phyloP scores from a whole-genome alignment of 2,888 invertebrate species.

The Tyria jacobaeae region DNA sequence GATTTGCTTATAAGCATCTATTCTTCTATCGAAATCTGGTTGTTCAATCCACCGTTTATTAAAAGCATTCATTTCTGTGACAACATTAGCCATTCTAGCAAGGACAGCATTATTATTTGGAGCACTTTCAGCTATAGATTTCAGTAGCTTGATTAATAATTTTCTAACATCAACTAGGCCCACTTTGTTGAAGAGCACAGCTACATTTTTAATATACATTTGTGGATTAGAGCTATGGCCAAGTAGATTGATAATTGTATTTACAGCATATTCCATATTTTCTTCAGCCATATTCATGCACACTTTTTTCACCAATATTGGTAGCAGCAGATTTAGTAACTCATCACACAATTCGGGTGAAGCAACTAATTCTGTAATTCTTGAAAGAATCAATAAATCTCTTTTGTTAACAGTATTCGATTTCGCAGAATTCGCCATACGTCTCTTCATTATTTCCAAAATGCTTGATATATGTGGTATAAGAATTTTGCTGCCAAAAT shows the following conservation, averaged over 20 bases:
- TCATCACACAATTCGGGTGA: constrained; percentile 89
- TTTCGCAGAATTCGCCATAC: constrained; percentile 86
- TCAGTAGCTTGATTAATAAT: constrained; percentile 88
- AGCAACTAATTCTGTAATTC: constrained; percentile 91
- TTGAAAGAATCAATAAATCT: constrained; percentile 91
- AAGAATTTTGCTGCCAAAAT: constrained; percentile 91
- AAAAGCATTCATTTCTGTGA: constrained; percentile 93
- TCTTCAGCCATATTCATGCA: constrained; percentile 88
- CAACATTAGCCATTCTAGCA: constrained; percentile 83
- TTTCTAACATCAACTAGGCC: constrained; percentile 89
- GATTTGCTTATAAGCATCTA: constrained; percentile 92
- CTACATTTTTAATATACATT: constrained; percentile 89
- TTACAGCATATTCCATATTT: constrained; percentile 89
- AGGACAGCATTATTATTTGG: constrained; percentile 72
- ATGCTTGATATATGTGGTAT: constrained; percentile 91
- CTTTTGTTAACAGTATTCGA: constrained; percentile 88
- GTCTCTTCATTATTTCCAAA: constrained; percentile 89
- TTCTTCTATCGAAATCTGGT: constrained; percentile 94
- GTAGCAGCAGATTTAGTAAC: constrained; percentile 90
- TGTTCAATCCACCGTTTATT: constrained; percentile 96
- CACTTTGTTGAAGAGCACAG: constrained; percentile 91
- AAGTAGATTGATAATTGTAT: constrained; percentile 91
- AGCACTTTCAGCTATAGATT: constrained; percentile 85
- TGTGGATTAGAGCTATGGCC: constrained; percentile 89
- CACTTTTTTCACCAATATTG: constrained; percentile 90